phyloP scores from a whole-genome alignment of 2,888 invertebrate species.

The Hetaerina titia region DNA sequence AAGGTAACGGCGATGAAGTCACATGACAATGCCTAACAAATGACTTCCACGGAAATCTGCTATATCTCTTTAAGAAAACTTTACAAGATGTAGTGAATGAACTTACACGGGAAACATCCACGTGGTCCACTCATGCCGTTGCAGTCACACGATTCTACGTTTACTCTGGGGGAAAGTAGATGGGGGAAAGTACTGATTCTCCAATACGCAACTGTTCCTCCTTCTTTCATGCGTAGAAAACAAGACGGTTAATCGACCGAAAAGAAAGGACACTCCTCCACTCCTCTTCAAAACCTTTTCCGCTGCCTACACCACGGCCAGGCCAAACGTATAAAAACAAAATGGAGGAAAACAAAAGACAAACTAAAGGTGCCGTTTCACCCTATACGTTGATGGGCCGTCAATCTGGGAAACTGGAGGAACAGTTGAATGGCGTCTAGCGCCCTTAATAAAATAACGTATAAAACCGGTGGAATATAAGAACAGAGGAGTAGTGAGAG shows the following conservation, averaged over 20 bases:
- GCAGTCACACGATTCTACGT: not conserved
- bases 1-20: not conserved
- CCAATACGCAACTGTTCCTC: not conserved
- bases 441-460: slow-evolving; percentile 22
- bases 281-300: not conserved
- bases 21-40: not conserved
- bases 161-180: not conserved
- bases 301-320: not conserved
- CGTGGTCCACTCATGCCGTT: not conserved
- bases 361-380: not conserved
- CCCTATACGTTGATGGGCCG: slow-evolving; percentile 27
- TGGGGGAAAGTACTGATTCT: not conserved
- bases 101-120: not conserved
- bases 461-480: slow-evolving; percentile 20
- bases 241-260: not conserved
- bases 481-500: not conserved
- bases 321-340: not conserved
- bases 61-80: not conserved
- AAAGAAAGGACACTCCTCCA: not conserved
- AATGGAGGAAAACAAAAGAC: not conserved
- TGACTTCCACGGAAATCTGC: not conserved
- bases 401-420: not conserved
- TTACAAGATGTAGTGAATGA: not conserved
- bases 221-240: not conserved
- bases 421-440: slow-evolving; percentile 35